Percentiles rank a stretch among this genome's conserved stretches.
Evolutionary conservation across 1,140 invertebrate species (phyloP).

Genomic region (Protaetia brevitarsis): DNA sequence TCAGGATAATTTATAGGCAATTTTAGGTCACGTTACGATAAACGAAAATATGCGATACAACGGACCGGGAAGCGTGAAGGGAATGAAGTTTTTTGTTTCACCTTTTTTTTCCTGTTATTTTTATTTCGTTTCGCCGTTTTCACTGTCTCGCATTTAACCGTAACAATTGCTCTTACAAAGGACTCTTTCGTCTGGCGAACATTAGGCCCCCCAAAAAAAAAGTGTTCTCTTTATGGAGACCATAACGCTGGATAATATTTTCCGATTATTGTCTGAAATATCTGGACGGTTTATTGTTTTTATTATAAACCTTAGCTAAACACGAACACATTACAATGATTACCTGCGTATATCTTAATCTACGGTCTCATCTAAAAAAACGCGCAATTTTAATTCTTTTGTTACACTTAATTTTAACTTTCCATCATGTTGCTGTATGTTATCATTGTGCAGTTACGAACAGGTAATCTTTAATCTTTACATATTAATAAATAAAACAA

Average conservation of each 20-base stretch:
- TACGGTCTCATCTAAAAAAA: no score
- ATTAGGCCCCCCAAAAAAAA: background rate
- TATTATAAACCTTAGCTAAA: background rate
- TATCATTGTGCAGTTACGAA: no score
- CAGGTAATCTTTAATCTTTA: no score
- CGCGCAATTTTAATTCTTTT: no score
- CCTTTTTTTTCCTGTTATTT: conserved; percentile 10
- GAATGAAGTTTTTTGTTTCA: conserved; percentile 13
- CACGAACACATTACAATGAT: no score
- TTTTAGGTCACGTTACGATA: conserved; percentile 27
- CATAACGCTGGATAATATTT: background rate
- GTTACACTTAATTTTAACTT: no score
- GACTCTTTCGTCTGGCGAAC: conserved; percentile 1
- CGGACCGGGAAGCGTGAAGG: background rate
- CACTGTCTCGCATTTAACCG: conserved; percentile 16
- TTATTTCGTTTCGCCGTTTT: background rate
- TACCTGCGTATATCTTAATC: no score
- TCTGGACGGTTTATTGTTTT: background rate
- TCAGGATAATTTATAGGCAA: conserved; percentile 39
- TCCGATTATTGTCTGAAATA: background rate
- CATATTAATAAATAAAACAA: no score
- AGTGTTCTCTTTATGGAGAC: background rate
- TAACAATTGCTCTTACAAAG: conserved; percentile 15
- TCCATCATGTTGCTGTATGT: no score
- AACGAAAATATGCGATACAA: conserved; percentile 25